Percentiles rank a stretch among this genome's conserved stretches.
Conservation (phyloP, 2,888 invertebrate genomes). For the Acanthosoma haemorrhoidale region DNA sequence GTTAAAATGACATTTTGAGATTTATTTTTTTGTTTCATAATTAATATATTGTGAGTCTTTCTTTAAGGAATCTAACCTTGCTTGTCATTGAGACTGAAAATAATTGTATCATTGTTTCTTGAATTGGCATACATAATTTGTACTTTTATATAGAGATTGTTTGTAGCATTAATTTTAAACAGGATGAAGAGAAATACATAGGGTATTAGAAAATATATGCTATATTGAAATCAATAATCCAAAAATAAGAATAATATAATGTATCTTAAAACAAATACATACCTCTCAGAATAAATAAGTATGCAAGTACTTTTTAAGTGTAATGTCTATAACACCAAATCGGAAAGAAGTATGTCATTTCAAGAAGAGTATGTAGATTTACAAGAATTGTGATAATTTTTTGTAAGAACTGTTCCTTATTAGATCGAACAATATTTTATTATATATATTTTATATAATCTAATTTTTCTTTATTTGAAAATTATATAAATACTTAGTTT, state of each 20-base stretch:
- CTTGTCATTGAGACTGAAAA: neutral
- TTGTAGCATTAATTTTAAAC: neutral
- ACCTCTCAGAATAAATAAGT: neutral
- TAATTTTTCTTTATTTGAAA: neutral
- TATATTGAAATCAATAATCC: neutral
- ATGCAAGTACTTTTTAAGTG: neutral
- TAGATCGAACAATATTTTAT: slow-evolving; percentile 13
- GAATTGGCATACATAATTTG: neutral
- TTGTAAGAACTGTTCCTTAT: neutral
- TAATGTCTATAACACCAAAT: neutral
- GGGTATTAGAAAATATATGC: neutral
- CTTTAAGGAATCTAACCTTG: neutral
- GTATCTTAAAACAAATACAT: too few species aligned
- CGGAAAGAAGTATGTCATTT: slow-evolving; percentile 9
- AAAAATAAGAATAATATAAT: too few species aligned
- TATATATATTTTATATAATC: slow-evolving; percentile 9
- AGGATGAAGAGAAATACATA: neutral
- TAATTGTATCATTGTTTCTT: neutral
- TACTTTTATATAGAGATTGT: neutral
- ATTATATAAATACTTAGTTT: neutral
- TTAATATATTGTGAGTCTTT: neutral
- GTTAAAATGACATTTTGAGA: too few species aligned
- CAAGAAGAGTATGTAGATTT: slow-evolving; percentile 1
- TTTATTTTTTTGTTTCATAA: neutral
- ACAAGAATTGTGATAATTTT: slow-evolving; percentile 25